Evolutionary conservation across 2,797 vertebrate genomes (phyloP).

Genomic region (Perodicticus potto): DNA sequence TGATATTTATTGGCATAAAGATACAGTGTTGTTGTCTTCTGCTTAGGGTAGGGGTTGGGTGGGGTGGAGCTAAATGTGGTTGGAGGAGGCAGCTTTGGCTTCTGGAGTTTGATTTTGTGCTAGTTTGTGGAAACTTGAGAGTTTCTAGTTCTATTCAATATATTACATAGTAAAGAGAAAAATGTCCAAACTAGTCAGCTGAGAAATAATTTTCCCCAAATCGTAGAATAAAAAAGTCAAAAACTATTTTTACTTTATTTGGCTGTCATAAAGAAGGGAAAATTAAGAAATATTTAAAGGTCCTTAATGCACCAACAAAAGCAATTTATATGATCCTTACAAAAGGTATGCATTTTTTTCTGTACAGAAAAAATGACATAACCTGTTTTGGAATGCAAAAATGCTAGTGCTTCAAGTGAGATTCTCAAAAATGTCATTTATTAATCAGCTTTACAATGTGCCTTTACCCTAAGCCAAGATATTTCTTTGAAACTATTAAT

Average conservation of each 20-base stretch:
- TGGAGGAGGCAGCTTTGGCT: conserved; percentile 50
- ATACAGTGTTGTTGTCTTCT: conserved; percentile 46
- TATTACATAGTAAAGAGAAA: conserved; percentile 77
- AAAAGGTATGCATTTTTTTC: conserved; percentile 14
- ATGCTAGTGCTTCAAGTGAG: background rate
- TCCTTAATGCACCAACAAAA: conserved; percentile 3
- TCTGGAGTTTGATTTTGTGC: conserved; percentile 51
- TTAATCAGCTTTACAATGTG: background rate
- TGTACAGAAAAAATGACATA: conserved; percentile 1
- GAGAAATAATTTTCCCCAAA: conserved; percentile 74
- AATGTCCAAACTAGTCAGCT: conserved; percentile 69
- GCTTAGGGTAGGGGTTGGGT: background rate
- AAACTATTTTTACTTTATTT: conserved; percentile 79
- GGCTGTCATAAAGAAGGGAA: conserved; percentile 64
- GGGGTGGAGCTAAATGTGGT: background rate
- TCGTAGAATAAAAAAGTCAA: conserved; percentile 72
- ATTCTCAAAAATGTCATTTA: background rate
- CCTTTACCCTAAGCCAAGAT: background rate
- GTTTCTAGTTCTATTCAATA: conserved; percentile 73
- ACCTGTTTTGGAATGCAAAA: conserved; percentile 27
- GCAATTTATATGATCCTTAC: conserved; percentile 34
- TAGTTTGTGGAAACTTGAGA: conserved; percentile 76
- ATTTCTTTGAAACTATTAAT: conserved; percentile 1
- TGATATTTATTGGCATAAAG: conserved; percentile 54
- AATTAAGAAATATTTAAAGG: conserved; percentile 39